These are phyloP conservation scores for Strigamia transsilvanica DNA, from an alignment of 2,888 invertebrate species.

Conservation along the genomic window DNA sequence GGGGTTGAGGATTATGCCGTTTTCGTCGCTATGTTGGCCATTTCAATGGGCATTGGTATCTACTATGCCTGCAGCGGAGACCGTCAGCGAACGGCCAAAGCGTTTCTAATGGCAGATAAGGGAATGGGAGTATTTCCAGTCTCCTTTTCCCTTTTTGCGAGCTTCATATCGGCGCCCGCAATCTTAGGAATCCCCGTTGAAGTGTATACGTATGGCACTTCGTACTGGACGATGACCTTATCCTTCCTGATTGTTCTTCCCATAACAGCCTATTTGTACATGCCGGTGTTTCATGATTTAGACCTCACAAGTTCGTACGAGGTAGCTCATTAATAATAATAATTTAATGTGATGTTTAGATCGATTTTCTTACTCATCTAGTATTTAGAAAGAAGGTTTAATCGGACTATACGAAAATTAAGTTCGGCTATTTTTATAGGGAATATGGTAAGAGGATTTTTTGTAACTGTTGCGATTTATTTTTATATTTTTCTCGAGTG, in stretches of 20 bases:
- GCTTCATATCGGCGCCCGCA: background rate
- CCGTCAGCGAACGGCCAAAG: background rate
- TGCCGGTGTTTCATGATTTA: conserved; percentile 12
- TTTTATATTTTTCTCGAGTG: background rate
- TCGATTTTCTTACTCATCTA: background rate
- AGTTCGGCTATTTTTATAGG: conserved; percentile 1
- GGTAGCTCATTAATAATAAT: background rate
- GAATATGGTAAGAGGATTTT: background rate
- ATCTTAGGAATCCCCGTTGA: conserved; percentile 6
- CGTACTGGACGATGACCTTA: background rate
- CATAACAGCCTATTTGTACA: background rate
- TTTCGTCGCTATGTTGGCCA: conserved; percentile 7
- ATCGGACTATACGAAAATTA: background rate
- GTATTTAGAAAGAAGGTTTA: conserved; percentile 10
- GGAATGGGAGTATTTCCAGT: background rate
- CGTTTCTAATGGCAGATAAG: conserved; percentile 18
- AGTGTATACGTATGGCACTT: conserved; percentile 11
- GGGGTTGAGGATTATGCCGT: conserved; percentile 7
- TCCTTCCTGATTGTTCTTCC: conserved; percentile 9
- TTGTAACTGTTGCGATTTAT: background rate
- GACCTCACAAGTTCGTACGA: background rate
- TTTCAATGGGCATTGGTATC: conserved; percentile 4
- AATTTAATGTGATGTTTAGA: background rate
- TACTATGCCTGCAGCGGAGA: conserved; percentile 28
- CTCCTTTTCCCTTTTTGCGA: conserved; percentile 4